phyloP scores from a whole-genome alignment of 2,113 vertebrate species.

The Hemibagrus wyckioides region DNA sequence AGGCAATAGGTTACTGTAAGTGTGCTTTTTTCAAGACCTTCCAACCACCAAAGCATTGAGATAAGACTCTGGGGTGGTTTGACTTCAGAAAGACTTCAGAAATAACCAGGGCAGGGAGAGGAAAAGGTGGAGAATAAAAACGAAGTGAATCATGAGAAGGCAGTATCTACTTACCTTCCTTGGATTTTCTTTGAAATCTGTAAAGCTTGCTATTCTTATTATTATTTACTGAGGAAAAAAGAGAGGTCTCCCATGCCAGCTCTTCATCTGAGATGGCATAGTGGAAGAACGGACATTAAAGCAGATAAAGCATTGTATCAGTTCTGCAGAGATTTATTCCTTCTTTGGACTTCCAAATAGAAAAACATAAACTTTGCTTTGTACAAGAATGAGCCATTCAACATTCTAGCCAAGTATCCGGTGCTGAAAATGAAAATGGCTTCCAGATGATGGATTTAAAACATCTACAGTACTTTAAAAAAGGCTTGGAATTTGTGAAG shows the following conservation, averaged over 20 bases:
- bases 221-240: not conserved
- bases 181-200: not conserved
- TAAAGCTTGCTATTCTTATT: not conserved
- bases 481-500: no score
- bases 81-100: no score
- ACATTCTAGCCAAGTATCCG: not conserved
- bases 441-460: not conserved
- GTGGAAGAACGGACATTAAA: not conserved
- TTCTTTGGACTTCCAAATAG: not conserved
- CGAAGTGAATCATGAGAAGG: not conserved
- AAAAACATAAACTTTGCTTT: not conserved
- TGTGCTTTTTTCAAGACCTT: not conserved
- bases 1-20: not conserved
- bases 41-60: not conserved
- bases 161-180: not conserved
- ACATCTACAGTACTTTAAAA: no score
- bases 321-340: not conserved
- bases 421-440: not conserved
- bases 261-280: not conserved
- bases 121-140: not conserved
- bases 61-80: not conserved
- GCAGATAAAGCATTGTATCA: not conserved
- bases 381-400: not conserved
- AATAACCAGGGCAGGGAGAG: not conserved
- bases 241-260: not conserved